Conservation (phyloP, 1,140 invertebrate genomes). For the Cotesia chilonis region DNA sequence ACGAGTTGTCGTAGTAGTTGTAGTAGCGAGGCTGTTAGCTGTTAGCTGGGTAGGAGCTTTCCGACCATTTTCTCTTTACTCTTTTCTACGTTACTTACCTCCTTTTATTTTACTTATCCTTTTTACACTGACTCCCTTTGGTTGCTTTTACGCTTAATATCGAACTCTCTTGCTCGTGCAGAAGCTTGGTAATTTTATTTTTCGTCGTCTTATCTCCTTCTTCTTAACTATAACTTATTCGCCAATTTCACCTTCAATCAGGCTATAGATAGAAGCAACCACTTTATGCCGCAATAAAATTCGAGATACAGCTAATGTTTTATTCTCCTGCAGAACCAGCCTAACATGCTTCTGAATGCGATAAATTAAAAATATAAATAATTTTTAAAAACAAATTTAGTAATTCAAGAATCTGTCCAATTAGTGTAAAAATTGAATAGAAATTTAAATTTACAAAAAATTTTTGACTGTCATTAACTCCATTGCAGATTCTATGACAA, state of each 20-base stretch:
- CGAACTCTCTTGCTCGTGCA: no score
- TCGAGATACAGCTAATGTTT: constrained; percentile 24
- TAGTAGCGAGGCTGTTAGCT: background rate
- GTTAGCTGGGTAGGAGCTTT: background rate
- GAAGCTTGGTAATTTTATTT: background rate
- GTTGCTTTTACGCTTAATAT: background rate
- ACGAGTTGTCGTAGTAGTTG: constrained; percentile 27
- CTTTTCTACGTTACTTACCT: constrained; percentile 13
- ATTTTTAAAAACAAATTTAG: no score
- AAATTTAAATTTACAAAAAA: no score
- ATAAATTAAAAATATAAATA: no score
- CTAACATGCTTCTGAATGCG: no score
- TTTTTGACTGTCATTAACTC: no score
- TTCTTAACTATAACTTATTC: constrained; percentile 40
- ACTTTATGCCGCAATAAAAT: constrained; percentile 43
- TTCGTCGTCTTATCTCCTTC: constrained; percentile 33
- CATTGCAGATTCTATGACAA: no score
- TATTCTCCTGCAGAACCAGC: background rate
- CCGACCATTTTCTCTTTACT: constrained; percentile 20
- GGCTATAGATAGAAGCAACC: constrained; percentile 29
- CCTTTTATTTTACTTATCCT: constrained; percentile 1
- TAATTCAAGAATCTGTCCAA: no score
- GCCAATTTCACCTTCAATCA: constrained; percentile 38
- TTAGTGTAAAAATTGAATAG: no score
- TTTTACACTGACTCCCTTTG: background rate